phyloP scores from a whole-genome alignment of 1,140 invertebrate species.

The Achroia grisella region DNA sequence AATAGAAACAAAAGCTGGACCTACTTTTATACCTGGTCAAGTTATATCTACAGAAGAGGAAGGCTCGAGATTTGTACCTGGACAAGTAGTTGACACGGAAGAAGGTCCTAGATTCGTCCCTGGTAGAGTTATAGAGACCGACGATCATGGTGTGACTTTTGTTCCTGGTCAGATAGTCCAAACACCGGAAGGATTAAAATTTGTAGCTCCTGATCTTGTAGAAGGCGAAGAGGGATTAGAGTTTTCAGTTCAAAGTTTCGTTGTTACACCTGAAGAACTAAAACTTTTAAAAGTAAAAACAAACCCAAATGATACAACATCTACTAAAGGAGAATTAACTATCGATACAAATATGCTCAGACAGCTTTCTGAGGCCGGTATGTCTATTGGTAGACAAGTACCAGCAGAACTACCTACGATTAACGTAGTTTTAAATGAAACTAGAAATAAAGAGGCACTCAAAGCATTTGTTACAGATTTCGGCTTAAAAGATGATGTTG shows the following conservation, averaged over 20 bases:
- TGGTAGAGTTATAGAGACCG: constrained; percentile 80
- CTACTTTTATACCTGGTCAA: constrained; percentile 83
- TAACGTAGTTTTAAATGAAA: constrained; percentile 76
- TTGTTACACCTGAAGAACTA: constrained; percentile 81
- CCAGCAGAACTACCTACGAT: constrained; percentile 77
- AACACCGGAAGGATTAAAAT: constrained; percentile 80
- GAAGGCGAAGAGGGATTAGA: constrained; percentile 80
- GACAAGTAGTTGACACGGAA: constrained; percentile 82
- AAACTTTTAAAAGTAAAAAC: constrained; percentile 77
- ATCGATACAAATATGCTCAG: constrained; percentile 80
- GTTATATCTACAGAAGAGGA: constrained; percentile 82
- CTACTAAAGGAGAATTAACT: constrained; percentile 75
- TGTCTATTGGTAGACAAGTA: constrained; percentile 80
- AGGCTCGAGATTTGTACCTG: constrained; percentile 81
- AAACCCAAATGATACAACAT: constrained; percentile 71
- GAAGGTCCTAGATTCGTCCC: constrained; percentile 83
- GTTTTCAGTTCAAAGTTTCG: constrained; percentile 84
- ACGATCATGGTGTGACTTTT: constrained; percentile 79
- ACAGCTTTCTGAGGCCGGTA: constrained; percentile 81
- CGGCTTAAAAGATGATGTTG: constrained; percentile 69
- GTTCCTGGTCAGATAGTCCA: constrained; percentile 83
- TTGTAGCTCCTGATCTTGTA: constrained; percentile 80
- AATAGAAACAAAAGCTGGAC: constrained; percentile 81
- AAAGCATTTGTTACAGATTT: constrained; percentile 69
- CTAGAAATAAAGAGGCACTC: constrained; percentile 65